These are phyloP conservation scores for Hipparchia sbordonii DNA, from an alignment of 2,888 invertebrate genomes.

Conservation along the genomic window DNA sequence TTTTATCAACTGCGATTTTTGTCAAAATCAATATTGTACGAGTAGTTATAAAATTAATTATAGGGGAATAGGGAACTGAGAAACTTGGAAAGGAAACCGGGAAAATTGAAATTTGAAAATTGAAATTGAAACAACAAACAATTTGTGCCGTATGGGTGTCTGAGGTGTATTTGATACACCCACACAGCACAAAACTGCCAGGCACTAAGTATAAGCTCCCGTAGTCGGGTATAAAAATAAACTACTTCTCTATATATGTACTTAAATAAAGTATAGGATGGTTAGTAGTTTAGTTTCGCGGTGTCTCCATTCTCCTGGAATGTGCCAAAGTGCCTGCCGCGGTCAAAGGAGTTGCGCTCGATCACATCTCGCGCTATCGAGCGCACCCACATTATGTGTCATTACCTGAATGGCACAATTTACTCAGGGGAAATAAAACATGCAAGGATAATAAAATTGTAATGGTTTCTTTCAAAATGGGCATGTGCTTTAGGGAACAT, in stretches of 20 bases:
- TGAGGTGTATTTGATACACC: too few relatives aligned
- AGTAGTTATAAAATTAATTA: too few relatives aligned
- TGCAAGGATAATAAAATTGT: constrained; percentile 58
- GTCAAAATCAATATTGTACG: too few relatives aligned
- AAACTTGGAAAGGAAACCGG: too few relatives aligned
- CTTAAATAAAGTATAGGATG: not conserved
- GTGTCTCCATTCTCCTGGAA: not conserved
- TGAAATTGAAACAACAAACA: too few relatives aligned
- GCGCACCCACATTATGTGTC: constrained; percentile 73
- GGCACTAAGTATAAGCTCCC: not conserved
- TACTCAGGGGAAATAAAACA: constrained; percentile 68
- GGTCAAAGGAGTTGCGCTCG: constrained; percentile 26
- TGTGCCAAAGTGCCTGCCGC: constrained; percentile 11
- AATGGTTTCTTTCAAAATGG: constrained; percentile 69
- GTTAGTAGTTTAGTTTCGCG: not conserved
- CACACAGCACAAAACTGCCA: too few relatives aligned
- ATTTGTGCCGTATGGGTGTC: too few relatives aligned
- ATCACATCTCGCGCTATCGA: constrained; percentile 57
- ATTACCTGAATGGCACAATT: constrained; percentile 79
- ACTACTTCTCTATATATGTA: not conserved
- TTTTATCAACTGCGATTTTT: too few relatives aligned
- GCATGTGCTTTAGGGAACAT: constrained; percentile 41
- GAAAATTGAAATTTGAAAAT: too few relatives aligned
- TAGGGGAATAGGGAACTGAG: too few relatives aligned
- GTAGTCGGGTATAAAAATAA: too few relatives aligned